phyloP scores from a whole-genome alignment of 2,113 vertebrate genomes.

The Calypte anna region DNA sequence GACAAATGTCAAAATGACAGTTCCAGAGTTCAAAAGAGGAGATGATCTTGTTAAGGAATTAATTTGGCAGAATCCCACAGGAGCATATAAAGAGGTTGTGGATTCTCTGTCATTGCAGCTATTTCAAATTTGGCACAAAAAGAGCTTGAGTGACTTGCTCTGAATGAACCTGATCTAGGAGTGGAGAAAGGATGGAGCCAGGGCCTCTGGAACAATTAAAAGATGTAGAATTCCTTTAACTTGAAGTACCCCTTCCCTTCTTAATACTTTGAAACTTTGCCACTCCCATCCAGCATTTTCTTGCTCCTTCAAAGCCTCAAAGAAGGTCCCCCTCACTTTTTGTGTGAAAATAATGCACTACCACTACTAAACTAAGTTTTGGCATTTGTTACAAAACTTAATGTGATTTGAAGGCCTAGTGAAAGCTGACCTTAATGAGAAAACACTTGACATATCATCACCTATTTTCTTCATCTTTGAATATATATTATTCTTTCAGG shows the following conservation, averaged over 20 bases:
- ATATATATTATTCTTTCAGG: neutral
- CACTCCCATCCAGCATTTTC: neutral
- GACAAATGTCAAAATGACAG: neutral
- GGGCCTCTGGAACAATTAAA: neutral
- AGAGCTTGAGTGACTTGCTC: neutral
- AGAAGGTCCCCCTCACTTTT: neutral
- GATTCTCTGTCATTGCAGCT: too few species aligned
- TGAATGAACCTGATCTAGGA: fast-evolving
- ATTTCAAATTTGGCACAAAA: too few species aligned
- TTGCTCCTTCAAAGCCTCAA: neutral
- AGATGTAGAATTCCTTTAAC: neutral
- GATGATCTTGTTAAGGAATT: neutral
- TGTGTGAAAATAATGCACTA: neutral
- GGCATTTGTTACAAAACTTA: neutral
- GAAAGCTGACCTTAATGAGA: neutral
- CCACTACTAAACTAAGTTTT: neutral
- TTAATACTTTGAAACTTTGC: neutral
- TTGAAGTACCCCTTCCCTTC: neutral
- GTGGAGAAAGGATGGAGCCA: neutral
- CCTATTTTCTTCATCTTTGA: neutral
- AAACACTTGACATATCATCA: neutral
- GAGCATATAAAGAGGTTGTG: too few species aligned
- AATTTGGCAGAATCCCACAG: too few species aligned
- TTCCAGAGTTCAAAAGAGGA: neutral
- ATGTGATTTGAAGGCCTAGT: neutral